phyloP scores from a whole-genome alignment of 2,888 invertebrate species.

The Thecocarcelia acutangulata region DNA sequence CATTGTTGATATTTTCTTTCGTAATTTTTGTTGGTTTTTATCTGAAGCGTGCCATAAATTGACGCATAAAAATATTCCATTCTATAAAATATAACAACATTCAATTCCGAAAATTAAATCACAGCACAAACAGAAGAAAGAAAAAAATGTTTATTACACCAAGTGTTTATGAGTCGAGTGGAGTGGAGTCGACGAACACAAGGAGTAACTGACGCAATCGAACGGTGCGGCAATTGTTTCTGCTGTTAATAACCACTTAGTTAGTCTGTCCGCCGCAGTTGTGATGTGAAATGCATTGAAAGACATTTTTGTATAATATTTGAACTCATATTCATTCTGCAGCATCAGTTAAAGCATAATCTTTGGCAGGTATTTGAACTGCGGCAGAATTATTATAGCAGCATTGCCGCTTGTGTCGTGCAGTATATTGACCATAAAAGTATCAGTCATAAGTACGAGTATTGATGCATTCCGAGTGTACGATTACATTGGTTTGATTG shows the following conservation, averaged over 20 bases:
- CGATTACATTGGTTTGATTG: constrained; percentile 9
- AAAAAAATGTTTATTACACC: constrained; percentile 62
- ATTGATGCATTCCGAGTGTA: constrained; percentile 2
- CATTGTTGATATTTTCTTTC: constrained; percentile 26
- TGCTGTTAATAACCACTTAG: constrained; percentile 53
- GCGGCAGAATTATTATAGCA: not conserved
- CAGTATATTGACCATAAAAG: constrained; percentile 63
- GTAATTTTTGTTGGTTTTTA: constrained; percentile 57
- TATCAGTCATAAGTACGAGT: constrained; percentile 60
- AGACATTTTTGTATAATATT: constrained; percentile 50
- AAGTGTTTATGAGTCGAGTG: constrained; percentile 67
- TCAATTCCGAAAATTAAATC: constrained; percentile 62
- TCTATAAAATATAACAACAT: constrained; percentile 72
- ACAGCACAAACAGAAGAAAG: constrained; percentile 36
- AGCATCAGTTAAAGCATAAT: constrained; percentile 33
- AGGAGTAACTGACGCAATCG: constrained; percentile 42
- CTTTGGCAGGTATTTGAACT: constrained; percentile 33
- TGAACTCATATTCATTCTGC: constrained; percentile 5
- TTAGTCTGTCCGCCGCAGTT: constrained; percentile 46
- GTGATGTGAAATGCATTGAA: constrained; percentile 59
- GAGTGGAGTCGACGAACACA: constrained; percentile 24
- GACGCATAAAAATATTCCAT: constrained; percentile 78
- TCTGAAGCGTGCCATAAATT: constrained; percentile 80
- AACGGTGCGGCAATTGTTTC: constrained; percentile 17
- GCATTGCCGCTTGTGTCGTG: not conserved